Evolutionary conservation across 1,140 invertebrate species (phyloP), one percentile per base, ranked within the genome.

Genomic region (Rhopalosiphum maidis): DNA sequence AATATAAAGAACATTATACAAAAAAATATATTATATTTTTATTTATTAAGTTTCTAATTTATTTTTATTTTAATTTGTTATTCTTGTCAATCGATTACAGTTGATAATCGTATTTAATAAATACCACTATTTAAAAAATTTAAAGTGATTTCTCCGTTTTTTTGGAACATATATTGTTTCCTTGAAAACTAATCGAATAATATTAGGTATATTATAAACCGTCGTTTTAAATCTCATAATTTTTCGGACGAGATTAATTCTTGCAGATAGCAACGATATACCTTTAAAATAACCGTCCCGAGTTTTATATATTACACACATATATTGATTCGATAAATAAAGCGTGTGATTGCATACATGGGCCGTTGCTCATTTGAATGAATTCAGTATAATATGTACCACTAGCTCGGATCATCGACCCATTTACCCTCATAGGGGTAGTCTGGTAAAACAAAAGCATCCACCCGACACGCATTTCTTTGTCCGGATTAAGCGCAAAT

Each of bases 401-500:
- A 25, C 89, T 43, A 41, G 55, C 37, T 43, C 23, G 55, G 89
- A 43, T 60, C 51, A 55, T 90, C n/a, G 46, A 37, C 46, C 48
- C 46, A 89, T 89, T 89, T 54, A 15, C 35, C 51, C 46, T 55
- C 37, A 68, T 68, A 41, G 23, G 21, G 89, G 41, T 68, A 68
- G 88, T 35, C 51, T 77, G 68, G 82, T 91, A 91, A 91, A 91
- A 91, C 90, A 77, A 82, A 91, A 77, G 90, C 55, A 22, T 83
- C 68, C 68, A n/a, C 43, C 43, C 89, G 41, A 37, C 41, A 41
- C 54, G 37, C 25, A 43, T 41, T 77, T 82, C 41, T 91, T 91
- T 91, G 90, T 77, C 60, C 43, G 90, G 90, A 91, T 91, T 91
- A 91, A 91, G 83, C 55, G 90, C 41, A 77, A 91, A 83, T 91